Percentiles rank a stretch among this genome's conserved stretches.
Evolutionary conservation across 2,888 invertebrate genomes (phyloP).

Genomic region (Choreutis nemorana): DNA sequence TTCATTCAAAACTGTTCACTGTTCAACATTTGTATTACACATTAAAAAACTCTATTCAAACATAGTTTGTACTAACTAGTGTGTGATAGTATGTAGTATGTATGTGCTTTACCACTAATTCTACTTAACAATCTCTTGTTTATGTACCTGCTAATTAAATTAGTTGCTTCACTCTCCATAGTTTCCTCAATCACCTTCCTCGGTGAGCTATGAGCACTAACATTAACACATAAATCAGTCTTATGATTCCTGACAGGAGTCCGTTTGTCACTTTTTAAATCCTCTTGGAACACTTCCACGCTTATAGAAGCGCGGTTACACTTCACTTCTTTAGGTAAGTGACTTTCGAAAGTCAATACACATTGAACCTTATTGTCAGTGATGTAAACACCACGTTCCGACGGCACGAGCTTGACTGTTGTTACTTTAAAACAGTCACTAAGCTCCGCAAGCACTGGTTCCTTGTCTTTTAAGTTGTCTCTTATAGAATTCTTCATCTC

Average conservation of each 20-base stretch:
- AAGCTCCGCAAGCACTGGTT: conserved; percentile 59
- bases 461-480: conserved; percentile 45
- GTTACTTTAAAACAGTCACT: conserved; percentile 65
- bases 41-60: neutral
- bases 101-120: too few species aligned
- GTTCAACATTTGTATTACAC: too few species aligned
- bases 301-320: conserved; percentile 72
- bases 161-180: conserved; percentile 25
- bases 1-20: neutral
- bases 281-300: conserved; percentile 62
- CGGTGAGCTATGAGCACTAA: conserved; percentile 36
- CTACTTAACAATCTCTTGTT: neutral
- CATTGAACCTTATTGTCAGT: conserved; percentile 52
- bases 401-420: conserved; percentile 60
- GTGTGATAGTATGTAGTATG: too few species aligned
- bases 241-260: conserved; percentile 51
- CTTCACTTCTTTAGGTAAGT: conserved; percentile 70
- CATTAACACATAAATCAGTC: conserved; percentile 52
- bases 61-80: too few species aligned
- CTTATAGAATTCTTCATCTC: conserved; percentile 79
- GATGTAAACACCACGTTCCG: conserved; percentile 58
- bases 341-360: conserved; percentile 40
- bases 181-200: conserved; percentile 31
- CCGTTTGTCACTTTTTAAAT: conserved; percentile 28
- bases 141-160: conserved; percentile 39